Base-by-base conservation (phyloP, 2,113 vertebrate species). In the Megalops atlanticus region DNA sequence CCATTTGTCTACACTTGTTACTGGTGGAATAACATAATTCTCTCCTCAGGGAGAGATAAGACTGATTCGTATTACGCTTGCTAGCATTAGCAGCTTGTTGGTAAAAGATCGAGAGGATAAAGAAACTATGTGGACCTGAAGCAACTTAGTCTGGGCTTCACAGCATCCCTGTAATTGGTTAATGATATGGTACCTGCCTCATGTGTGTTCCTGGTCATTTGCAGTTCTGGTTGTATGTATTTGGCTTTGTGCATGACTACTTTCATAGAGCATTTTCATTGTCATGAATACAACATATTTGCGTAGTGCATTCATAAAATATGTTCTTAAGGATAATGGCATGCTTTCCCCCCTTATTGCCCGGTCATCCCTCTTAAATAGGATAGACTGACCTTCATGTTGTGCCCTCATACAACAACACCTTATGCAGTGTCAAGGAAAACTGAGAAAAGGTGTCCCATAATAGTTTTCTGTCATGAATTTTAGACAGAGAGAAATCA, bases 1-100 rank as follows among this genome's bases (percentile, higher is more conserved):
- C 58, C 58, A 64, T 64, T 64, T 64, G 58, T 64, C 58, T 11
- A 31, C 58, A n/a, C 58, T 64, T n/a, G 58, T 64, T 64, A 64
- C 4, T 24, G 6, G 58, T 15, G 58, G 58, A 11, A 24, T 64
- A 64, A 31, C 58, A 64, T 64, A 64, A 64, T 64, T 64, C 58
- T n/a, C 49, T 4, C 58, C 1, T 64, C 58, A 64, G n/a, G n/a
- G 5, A 10, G 24, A 64, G n/a, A 31, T 64, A 21, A 31, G 58
- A 11, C 11, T 3, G 58, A 64, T 64, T 24, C 8, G 2, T 64
- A 24, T 64, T 64, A 1, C 21, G n/a, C 27, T 27, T 64, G 31
- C 58, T 64, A 27, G 58, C 58, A 8, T n/a, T 58, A 58, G 52
- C 24, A 5, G n/a, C 4, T n/a, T 31, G 2, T 64, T 64, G 24